A percentile compares a stretch with the other conserved stretches of the same genome.
These are phyloP conservation scores for Muscicapa striata DNA, from an alignment of 2,797 vertebrate species.

Conservation along the genomic window DNA sequence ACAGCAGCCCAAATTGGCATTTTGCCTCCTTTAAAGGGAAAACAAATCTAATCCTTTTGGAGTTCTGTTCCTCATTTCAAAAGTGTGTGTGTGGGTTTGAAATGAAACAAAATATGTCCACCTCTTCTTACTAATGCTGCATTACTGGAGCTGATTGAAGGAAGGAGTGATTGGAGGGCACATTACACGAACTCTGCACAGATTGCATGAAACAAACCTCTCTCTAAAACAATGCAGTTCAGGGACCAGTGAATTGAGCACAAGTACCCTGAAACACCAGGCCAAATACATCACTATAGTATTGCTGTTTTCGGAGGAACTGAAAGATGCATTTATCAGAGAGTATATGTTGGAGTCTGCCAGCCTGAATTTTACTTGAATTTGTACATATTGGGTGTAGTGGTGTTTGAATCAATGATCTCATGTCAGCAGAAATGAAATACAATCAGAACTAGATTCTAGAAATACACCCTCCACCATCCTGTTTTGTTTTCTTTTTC, in stretches of 20 bases:
- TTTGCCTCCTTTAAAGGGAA: conserved; percentile 36
- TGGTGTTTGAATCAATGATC: background rate
- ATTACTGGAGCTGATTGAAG: conserved; percentile 24
- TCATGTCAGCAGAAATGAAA: background rate
- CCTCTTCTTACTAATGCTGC: conserved; percentile 19
- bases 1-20: conserved; percentile 35
- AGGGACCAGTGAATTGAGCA: background rate
- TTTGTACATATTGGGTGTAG: background rate
- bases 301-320: background rate
- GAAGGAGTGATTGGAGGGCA: background rate
- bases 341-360: background rate
- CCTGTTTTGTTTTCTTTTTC: background rate
- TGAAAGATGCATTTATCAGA: background rate
- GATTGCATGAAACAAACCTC: background rate
- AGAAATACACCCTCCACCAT: background rate
- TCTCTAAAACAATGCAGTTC: background rate
- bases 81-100: conserved; percentile 52
- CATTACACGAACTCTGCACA: background rate
- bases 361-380: background rate
- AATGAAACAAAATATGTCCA: conserved; percentile 56
- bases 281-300: background rate
- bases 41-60: conserved; percentile 50
- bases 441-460: background rate
- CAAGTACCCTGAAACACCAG: background rate
- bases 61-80: conserved; percentile 54